Evolutionary conservation across 2,113 vertebrate species (phyloP), one percentile per base, ranked within the genome.

Genomic region (Paramormyrops kingsleyae): DNA sequence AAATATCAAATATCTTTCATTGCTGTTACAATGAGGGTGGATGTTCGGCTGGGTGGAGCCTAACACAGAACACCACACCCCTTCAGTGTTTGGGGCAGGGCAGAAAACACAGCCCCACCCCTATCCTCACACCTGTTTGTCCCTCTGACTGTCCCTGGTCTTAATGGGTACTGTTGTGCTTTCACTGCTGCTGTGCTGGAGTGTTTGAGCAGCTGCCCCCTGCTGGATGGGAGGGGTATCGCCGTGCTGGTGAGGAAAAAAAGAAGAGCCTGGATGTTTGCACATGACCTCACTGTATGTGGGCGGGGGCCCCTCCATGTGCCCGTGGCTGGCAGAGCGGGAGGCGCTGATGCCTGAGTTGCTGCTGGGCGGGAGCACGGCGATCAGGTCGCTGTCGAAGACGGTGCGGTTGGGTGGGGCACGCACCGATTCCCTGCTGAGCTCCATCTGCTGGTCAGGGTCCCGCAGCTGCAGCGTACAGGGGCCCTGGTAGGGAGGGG

Each of bases 401-500:
- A 99, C 97, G 94, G 99, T 99, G 93, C 99, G 95, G 96, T 99
- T 99, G 93, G 99, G 99, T 0, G 99, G 99, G 0, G 99, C 98
- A 93, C 98, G 94, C 92, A 99, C 98, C 0, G 99, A 99, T 92
- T 99, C 98, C 0, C 99, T 95, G 94, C 98, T 99, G 88, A 99
- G 97, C 94, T 99, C 99, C 96, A 98, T 97, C 95, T 99, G 99
- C 94, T 99, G 99, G 91, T 99, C 98, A 0, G 98, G 97, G 95
- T 98, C 97, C n/a, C 99, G 96, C 77, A 99, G 97, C 93, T 99
- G 98, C 91, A 99, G 95, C 0, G 97, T 97, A 92, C 99, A 99
- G 0, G 97, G 97, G 6, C 99, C 98, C 94, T 99, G 97, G 94
- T 99, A 99, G 0, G 98, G 99, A 0, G 98, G 98, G 0, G 97